phyloP scores from a whole-genome alignment of 2,797 vertebrate species.

The Premnoplex brunnescens region DNA sequence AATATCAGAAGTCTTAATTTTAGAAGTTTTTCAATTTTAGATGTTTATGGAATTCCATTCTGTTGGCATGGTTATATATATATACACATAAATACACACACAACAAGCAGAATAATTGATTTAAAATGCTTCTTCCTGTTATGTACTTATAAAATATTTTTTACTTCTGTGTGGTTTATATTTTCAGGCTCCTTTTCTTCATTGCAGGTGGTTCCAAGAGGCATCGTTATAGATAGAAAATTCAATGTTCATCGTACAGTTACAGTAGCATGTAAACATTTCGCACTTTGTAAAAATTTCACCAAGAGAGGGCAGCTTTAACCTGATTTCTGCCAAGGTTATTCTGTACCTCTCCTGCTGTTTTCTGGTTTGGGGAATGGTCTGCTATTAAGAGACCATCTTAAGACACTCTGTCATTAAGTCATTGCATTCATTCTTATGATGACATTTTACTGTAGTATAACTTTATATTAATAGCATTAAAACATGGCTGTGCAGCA shows the following conservation, averaged over 20 bases:
- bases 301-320: slow-evolving; percentile 7
- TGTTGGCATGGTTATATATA: neutral
- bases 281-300: neutral
- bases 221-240: neutral
- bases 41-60: neutral
- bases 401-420: neutral
- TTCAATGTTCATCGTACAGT: neutral
- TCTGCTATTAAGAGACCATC: neutral
- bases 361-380: neutral
- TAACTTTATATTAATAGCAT: neutral
- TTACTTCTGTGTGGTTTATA: neutral
- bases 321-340: neutral
- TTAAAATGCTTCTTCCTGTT: neutral
- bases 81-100: neutral
- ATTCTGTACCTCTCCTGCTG: neutral
- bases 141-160: neutral
- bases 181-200: neutral
- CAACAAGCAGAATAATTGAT: neutral
- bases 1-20: neutral
- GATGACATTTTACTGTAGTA: neutral
- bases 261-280: neutral
- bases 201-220: neutral
- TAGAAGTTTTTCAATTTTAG: neutral
- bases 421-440: neutral
- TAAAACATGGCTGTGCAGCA: neutral